phyloP scores from a whole-genome alignment of 2,797 vertebrate species.

The Morelia viridis region DNA sequence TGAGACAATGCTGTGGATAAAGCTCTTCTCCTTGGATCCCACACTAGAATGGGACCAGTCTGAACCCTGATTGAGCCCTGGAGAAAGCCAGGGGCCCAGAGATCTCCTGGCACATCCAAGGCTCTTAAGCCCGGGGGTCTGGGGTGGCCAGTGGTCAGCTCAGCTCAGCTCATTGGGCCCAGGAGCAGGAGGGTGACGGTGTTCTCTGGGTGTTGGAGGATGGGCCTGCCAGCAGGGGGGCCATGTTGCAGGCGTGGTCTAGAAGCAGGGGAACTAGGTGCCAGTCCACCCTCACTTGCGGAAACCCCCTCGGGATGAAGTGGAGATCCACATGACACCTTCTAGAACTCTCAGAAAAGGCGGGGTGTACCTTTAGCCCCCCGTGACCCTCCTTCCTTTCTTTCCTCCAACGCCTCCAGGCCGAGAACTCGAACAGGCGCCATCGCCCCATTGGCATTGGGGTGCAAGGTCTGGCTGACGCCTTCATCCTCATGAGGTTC shows the following conservation, averaged over 20 bases:
- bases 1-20: not conserved
- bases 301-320: not conserved
- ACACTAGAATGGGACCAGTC: not conserved
- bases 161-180: too few species aligned
- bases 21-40: too few species aligned
- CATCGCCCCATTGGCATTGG: slow-evolving; percentile 96
- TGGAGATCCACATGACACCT: not conserved
- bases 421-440: slow-evolving; percentile 85
- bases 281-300: not conserved
- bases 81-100: too few species aligned
- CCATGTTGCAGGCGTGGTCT: too few species aligned
- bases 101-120: too few species aligned
- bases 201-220: too few species aligned
- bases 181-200: too few species aligned
- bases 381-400: rapidly evolving
- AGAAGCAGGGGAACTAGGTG: too few species aligned
- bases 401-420: slow-evolving; percentile 64
- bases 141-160: too few species aligned
- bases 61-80: not conserved
- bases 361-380: too few species aligned
- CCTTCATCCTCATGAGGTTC: slow-evolving; percentile 94
- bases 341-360: not conserved
- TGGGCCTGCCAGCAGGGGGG: rapidly evolving
- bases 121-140: too few species aligned
- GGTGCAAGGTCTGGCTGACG: slow-evolving; percentile 93